phyloP scores from a whole-genome alignment of 2,888 invertebrate species.

The Cynaeus angustus region DNA sequence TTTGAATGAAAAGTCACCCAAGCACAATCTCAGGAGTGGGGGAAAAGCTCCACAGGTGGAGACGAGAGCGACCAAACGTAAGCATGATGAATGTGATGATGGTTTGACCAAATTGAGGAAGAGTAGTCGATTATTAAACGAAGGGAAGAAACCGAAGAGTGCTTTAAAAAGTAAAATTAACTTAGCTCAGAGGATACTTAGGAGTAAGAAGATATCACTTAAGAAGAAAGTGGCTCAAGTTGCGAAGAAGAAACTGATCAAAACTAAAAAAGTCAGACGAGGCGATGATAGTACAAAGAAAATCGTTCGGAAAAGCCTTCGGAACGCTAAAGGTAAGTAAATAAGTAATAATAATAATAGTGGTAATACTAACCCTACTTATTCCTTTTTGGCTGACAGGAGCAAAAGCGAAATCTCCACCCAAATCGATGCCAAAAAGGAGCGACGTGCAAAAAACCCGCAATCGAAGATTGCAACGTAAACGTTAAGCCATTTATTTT shows the following conservation, averaged over 20 bases:
- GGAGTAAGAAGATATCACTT: slow-evolving; percentile 69
- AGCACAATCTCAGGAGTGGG: slow-evolving; percentile 51
- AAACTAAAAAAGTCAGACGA: slow-evolving; percentile 68
- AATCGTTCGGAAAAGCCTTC: slow-evolving; percentile 14
- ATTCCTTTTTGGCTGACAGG: slow-evolving; percentile 10
- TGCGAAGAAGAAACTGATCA: slow-evolving; percentile 69
- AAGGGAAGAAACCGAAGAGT: slow-evolving; percentile 58
- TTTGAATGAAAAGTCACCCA: slow-evolving; percentile 31
- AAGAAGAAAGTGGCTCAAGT: slow-evolving; percentile 68
- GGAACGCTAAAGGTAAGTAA: slow-evolving; percentile 10
- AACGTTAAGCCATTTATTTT: slow-evolving; percentile 21
- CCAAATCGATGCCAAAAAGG: slow-evolving; percentile 43
- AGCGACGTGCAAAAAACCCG: slow-evolving; percentile 39
- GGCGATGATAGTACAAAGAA: slow-evolving; percentile 54
- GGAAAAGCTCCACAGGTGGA: slow-evolving; percentile 44
- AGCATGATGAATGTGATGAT: slow-evolving; percentile 51
- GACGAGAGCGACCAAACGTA: slow-evolving; percentile 44
- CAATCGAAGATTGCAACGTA: slow-evolving; percentile 36
- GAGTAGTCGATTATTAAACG: slow-evolving; percentile 57
- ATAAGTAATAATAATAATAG: too few relatives aligned
- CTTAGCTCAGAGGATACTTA: slow-evolving; percentile 70
- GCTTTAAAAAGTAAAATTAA: slow-evolving; percentile 65
- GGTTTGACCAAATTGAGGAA: slow-evolving; percentile 57
- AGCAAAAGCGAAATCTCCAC: slow-evolving; percentile 22
- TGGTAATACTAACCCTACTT: too few relatives aligned